Evolutionary conservation across 1,140 invertebrate genomes (phyloP).

Genomic region (Riptortus pedestris): DNA sequence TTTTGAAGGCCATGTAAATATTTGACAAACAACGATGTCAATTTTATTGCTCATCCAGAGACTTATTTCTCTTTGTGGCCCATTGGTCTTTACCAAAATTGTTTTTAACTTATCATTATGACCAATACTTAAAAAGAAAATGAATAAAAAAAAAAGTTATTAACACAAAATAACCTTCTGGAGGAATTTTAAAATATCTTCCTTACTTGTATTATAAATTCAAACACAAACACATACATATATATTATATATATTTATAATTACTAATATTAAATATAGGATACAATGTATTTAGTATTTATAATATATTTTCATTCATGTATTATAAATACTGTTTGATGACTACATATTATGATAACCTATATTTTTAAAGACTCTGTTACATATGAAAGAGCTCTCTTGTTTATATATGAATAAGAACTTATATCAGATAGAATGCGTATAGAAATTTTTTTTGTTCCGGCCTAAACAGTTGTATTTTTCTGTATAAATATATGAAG

Average conservation of each 20-base stretch:
- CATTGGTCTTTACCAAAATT: not conserved
- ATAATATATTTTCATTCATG: slow-evolving; percentile 5
- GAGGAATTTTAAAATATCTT: slow-evolving; percentile 1
- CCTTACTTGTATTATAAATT: not conserved
- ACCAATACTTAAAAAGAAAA: slow-evolving; percentile 9
- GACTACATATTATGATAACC: not conserved
- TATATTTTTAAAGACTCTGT: slow-evolving; percentile 10
- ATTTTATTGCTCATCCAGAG: slow-evolving; percentile 21
- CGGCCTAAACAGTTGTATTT: slow-evolving; percentile 11
- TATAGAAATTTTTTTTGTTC: slow-evolving; percentile 7
- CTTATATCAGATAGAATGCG: not conserved
- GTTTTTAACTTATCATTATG: slow-evolving; percentile 9
- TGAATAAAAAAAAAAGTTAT: not conserved
- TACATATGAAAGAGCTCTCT: not conserved
- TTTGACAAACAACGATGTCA: slow-evolving; percentile 21
- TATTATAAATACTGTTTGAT: not conserved
- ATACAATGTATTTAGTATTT: not conserved
- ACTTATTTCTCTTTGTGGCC: slow-evolving; percentile 9
- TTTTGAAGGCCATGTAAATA: slow-evolving; percentile 13
- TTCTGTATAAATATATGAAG: not conserved
- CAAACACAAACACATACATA: not conserved
- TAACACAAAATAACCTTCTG: not conserved
- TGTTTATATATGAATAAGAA: slow-evolving; percentile 1
- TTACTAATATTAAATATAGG: not conserved
- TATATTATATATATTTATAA: not conserved